phyloP scores from a whole-genome alignment of 1,140 invertebrate genomes.

The Pseudomyrmex flavicornis region DNA sequence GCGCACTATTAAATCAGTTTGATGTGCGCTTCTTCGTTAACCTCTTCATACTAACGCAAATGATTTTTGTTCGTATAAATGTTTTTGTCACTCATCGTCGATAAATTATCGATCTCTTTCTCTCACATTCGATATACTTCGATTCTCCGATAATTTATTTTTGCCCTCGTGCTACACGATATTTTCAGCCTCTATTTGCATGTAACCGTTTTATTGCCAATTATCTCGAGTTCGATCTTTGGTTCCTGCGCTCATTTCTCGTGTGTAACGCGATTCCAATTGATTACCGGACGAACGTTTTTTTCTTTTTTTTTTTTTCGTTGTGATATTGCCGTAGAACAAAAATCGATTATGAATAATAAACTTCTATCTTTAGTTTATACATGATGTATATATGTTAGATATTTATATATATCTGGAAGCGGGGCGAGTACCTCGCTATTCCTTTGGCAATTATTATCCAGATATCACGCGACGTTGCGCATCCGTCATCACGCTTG shows the following conservation, averaged over 20 bases:
- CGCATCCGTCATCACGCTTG: slow-evolving; percentile 7
- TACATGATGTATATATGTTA: not conserved
- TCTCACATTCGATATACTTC: not conserved
- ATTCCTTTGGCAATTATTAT: slow-evolving; percentile 17
- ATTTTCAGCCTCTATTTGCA: slow-evolving; percentile 32
- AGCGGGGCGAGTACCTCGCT: not conserved
- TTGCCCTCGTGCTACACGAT: not conserved
- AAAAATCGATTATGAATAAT: no score
- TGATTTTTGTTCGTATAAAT: not conserved
- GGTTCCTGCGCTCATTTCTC: not conserved
- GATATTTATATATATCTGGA: not conserved
- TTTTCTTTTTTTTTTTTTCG: not conserved
- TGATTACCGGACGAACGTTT: slow-evolving; percentile 1
- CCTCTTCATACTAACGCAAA: not conserved
- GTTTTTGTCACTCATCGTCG: not conserved
- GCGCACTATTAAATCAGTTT: not conserved
- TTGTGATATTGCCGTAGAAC: no score
- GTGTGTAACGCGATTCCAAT: not conserved
- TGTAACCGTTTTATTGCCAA: slow-evolving; percentile 37
- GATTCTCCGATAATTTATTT: slow-evolving; percentile 36
- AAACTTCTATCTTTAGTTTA: no score
- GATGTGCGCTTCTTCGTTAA: not conserved
- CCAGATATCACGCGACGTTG: not conserved
- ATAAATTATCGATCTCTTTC: not conserved
- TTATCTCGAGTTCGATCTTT: slow-evolving; percentile 28